A percentile compares a stretch with the other conserved stretches of the same genome.
Evolutionary conservation across 2,113 vertebrate species (phyloP).

Genomic region (Erinaceus europaeus): DNA sequence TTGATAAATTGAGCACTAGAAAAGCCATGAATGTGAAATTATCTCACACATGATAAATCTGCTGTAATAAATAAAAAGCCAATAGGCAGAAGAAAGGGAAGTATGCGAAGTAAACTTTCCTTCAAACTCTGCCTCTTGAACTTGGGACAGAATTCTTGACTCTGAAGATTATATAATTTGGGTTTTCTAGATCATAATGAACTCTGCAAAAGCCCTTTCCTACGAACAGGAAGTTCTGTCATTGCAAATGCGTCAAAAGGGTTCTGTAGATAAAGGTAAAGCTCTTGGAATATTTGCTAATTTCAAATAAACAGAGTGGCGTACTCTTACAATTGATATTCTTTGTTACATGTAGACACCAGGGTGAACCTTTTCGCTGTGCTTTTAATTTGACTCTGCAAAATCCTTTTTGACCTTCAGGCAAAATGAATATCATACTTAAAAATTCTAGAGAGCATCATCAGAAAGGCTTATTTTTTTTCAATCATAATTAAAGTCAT

Average conservation of each 20-base stretch:
- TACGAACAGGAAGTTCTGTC: conserved; percentile 43
- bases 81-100: conserved; percentile 52
- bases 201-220: neutral
- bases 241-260: conserved; percentile 42
- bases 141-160: conserved; percentile 16
- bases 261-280: neutral
- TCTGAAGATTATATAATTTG: conserved; percentile 3
- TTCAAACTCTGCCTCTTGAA: conserved; percentile 23
- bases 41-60: conserved; percentile 77
- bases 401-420: neutral
- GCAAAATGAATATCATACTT: neutral
- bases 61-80: conserved; percentile 69
- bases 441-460: neutral
- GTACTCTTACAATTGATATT: neutral
- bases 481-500: neutral
- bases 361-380: neutral
- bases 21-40: conserved; percentile 77
- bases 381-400: neutral
- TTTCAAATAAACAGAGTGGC: conserved; percentile 46
- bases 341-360: neutral
- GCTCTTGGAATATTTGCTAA: conserved; percentile 29
- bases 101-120: conserved; percentile 45
- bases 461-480: neutral
- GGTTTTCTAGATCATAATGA: conserved; percentile 17
- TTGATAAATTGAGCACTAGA: conserved; percentile 76